A percentile compares a stretch with the other conserved stretches of the same genome.
phyloP scores from a whole-genome alignment of 2,888 invertebrate genomes.

The Mythimna albipuncta region DNA sequence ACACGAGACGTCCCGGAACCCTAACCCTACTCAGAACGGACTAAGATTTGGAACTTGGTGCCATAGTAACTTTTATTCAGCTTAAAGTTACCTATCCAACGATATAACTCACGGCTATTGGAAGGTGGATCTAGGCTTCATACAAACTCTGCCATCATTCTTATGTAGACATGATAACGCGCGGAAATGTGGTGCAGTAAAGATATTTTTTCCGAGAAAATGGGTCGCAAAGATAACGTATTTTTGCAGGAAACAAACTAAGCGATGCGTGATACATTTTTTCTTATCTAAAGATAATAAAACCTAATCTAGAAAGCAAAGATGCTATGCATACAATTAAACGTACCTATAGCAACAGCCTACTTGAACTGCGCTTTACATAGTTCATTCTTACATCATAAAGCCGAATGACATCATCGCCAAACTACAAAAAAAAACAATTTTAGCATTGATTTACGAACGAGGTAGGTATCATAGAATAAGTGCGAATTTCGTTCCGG shows the following conservation, averaged over 20 bases:
- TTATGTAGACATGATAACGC: background rate
- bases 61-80: too few species aligned
- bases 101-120: too few species aligned
- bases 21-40: too few species aligned
- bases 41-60: too few species aligned
- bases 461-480: background rate
- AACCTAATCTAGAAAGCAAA: constrained; percentile 17
- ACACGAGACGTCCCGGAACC: too few species aligned
- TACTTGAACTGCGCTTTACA: background rate
- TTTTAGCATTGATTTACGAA: background rate
- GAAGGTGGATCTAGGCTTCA: too few species aligned
- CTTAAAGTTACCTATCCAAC: too few species aligned
- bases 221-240: background rate
- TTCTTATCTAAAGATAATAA: constrained; percentile 25
- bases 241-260: constrained; percentile 22
- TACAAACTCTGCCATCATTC: too few species aligned
- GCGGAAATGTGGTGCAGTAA: background rate
- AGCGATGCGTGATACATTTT: background rate
- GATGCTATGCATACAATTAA: constrained; percentile 15
- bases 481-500: background rate
- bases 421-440: background rate
- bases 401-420: constrained; percentile 22
- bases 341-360: background rate
- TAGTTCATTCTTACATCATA: constrained; percentile 17
- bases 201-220: background rate